Conservation (phyloP, 2,888 invertebrate species). For the Cantharis flavilabris region DNA sequence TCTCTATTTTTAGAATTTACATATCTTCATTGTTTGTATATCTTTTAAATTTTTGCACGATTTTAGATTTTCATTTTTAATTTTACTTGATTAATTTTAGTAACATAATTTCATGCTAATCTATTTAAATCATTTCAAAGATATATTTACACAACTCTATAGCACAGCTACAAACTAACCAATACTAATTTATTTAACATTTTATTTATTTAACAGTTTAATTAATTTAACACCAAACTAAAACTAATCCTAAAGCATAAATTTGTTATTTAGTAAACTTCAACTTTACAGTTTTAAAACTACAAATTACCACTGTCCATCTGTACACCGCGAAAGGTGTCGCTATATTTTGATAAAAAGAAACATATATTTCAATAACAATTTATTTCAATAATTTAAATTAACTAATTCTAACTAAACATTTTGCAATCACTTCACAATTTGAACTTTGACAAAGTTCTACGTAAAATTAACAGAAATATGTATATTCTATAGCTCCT, state of each 20-base stretch:
- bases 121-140: not conserved
- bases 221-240: not conserved
- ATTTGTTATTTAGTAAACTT: not conserved
- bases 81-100: not conserved
- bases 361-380: too few species aligned
- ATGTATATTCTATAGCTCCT: too few species aligned
- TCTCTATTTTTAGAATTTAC: not conserved
- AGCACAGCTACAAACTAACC: not conserved
- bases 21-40: not conserved
- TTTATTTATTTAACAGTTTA: not conserved
- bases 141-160: not conserved
- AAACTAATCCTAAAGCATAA: not conserved
- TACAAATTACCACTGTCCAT: too few species aligned
- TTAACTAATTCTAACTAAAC: too few species aligned
- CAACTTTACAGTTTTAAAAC: not conserved
- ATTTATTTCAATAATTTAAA: too few species aligned
- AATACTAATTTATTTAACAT: not conserved
- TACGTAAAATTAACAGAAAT: too few species aligned
- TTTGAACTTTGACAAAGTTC: too few species aligned
- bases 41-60: not conserved
- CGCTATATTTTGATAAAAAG: too few species aligned
- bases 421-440: too few species aligned
- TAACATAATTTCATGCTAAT: not conserved
- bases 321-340: too few species aligned
- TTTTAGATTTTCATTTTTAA: not conserved